Conservation (phyloP, 2,888 invertebrate species). For the Leptura quadrifasciata region DNA sequence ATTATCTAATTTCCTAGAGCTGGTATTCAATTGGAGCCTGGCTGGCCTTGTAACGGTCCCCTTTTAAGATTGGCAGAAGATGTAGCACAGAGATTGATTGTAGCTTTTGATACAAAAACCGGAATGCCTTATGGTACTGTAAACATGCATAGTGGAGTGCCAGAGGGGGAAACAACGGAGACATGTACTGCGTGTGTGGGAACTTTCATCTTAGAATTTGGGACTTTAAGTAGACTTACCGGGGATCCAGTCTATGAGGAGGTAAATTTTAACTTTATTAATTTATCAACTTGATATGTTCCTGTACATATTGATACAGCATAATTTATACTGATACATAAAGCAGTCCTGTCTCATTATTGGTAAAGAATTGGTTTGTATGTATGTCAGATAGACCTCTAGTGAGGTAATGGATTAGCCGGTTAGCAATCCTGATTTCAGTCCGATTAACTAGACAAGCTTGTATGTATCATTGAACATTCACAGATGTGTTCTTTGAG, state of each 20-base stretch:
- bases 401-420: too few relatives aligned
- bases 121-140: conserved; percentile 99
- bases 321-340: too few relatives aligned
- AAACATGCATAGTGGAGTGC: conserved; percentile 93
- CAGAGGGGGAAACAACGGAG: conserved; percentile 94
- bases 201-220: conserved; percentile 97
- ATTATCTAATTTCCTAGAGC: conserved; percentile 76
- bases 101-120: conserved; percentile 91
- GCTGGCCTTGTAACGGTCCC: conserved; percentile 99
- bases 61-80: conserved; percentile 94
- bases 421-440: too few relatives aligned
- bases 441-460: too few relatives aligned
- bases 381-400: too few relatives aligned
- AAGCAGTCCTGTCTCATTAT: too few relatives aligned
- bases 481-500: too few relatives aligned
- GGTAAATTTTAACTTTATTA: conserved; percentile 70
- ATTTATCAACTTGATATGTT: too few relatives aligned
- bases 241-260: conserved; percentile 97
- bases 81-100: conserved; percentile 92
- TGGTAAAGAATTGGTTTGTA: too few relatives aligned
- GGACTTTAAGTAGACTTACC: conserved; percentile 92
- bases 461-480: too few relatives aligned
- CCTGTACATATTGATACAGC: too few relatives aligned
- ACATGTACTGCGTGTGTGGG: conserved; percentile 99
- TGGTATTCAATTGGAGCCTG: conserved; percentile 87